Evolutionary conservation across 2,797 vertebrate species (phyloP).

Genomic region (Coracias cyanogaster): DNA sequence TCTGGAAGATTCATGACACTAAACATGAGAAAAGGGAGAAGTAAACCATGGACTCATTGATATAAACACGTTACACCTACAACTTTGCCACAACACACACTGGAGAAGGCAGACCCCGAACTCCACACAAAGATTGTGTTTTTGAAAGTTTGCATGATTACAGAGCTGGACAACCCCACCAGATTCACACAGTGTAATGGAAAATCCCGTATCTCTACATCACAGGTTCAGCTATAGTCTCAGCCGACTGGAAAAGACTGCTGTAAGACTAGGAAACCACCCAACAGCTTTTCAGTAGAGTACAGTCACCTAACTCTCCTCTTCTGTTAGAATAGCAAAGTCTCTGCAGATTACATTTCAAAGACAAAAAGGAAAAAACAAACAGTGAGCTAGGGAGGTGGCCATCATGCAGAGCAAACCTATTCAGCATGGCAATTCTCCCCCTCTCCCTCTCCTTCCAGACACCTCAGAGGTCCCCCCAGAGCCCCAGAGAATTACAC

Average conservation of each 20-base stretch:
- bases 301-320: neutral
- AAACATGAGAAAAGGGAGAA: neutral
- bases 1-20: neutral
- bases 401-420: neutral
- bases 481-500: neutral
- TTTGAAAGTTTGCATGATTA: neutral
- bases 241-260: neutral
- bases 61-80: neutral
- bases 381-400: neutral
- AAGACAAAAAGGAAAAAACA: neutral
- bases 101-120: neutral
- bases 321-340: neutral
- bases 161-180: neutral
- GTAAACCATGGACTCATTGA: neutral
- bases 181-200: neutral
- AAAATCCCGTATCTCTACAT: neutral
- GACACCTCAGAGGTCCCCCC: neutral
- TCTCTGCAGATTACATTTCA: neutral
- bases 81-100: neutral
- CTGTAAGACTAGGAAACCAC: neutral
- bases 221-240: neutral
- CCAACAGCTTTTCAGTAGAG: neutral
- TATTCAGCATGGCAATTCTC: accelerated
- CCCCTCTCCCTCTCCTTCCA: too few relatives aligned
- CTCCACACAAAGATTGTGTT: neutral